Percentiles rank a stretch among this genome's conserved stretches.
These are phyloP conservation scores for Brachionus asplanchnoidis DNA, from an alignment of 1,140 invertebrate species.

Conservation along the genomic window DNA sequence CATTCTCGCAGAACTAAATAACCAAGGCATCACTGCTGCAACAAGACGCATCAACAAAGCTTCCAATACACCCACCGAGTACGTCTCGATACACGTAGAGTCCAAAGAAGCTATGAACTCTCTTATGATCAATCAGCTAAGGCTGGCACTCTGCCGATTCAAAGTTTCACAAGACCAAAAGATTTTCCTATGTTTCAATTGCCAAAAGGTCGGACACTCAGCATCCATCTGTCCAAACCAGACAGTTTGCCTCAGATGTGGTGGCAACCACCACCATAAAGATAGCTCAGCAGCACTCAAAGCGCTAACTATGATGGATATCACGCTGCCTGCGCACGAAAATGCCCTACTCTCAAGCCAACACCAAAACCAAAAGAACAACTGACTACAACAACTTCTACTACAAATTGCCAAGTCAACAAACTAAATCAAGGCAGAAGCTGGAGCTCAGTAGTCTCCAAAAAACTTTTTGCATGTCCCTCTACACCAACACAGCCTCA, in stretches of 20 bases:
- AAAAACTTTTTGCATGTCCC: not conserved
- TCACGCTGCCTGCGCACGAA: not conserved
- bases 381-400: not conserved
- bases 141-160: not conserved
- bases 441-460: not conserved
- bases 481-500: not conserved
- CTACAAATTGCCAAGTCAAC: not conserved
- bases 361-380: not conserved
- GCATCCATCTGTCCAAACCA: not conserved
- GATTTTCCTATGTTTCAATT: constrained; percentile 12
- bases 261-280: not conserved
- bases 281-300: not conserved
- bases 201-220: not conserved
- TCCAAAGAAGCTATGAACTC: not conserved
- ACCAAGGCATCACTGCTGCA: not conserved
- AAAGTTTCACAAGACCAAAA: not conserved
- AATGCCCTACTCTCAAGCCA: not conserved
- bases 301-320: not conserved
- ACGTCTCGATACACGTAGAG: not conserved
- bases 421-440: not conserved
- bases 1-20: not conserved
- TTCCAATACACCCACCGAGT: not conserved
- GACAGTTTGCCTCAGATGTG: not conserved
- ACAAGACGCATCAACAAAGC: not conserved
- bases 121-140: not conserved